These are phyloP conservation scores for Cyrtodaria siliqua DNA, from an alignment of 2,888 invertebrate species.

Conservation along the genomic window DNA sequence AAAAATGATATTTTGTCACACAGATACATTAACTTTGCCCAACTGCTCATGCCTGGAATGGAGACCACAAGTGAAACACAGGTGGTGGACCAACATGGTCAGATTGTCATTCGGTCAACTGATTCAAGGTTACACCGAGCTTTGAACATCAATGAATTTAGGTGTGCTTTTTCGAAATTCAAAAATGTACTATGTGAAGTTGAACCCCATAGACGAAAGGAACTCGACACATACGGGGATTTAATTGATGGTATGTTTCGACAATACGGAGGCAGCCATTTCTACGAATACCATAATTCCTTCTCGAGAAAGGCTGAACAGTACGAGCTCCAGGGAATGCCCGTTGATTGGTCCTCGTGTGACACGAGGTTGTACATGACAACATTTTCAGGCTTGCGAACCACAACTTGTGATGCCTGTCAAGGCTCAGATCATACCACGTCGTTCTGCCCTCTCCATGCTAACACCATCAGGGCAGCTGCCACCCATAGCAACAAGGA, in stretches of 20 bases:
- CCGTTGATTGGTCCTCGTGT: neutral
- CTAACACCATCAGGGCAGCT: too few relatives aligned
- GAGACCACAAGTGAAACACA: neutral
- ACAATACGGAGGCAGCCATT: neutral
- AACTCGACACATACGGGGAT: neutral
- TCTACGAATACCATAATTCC: constrained; percentile 5
- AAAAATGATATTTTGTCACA: neutral
- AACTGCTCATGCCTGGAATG: neutral
- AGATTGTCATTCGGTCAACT: neutral
- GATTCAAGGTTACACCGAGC: neutral
- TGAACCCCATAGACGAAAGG: neutral
- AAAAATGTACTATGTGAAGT: neutral
- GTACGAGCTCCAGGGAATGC: neutral
- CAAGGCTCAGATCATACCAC: too few relatives aligned
- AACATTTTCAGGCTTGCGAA: too few relatives aligned
- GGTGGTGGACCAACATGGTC: constrained; percentile 2
- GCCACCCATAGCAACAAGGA: too few relatives aligned
- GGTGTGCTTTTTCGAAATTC: neutral
- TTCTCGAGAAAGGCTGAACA: constrained; percentile 14
- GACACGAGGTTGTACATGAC: too few relatives aligned
- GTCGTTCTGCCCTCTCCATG: too few relatives aligned
- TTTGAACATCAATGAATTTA: constrained; percentile 1
- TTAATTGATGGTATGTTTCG: neutral
- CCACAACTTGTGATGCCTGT: too few relatives aligned
- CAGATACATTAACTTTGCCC: neutral